Evolutionary conservation across 2,888 invertebrate genomes (phyloP).

Genomic region (Baronia brevicornis): DNA sequence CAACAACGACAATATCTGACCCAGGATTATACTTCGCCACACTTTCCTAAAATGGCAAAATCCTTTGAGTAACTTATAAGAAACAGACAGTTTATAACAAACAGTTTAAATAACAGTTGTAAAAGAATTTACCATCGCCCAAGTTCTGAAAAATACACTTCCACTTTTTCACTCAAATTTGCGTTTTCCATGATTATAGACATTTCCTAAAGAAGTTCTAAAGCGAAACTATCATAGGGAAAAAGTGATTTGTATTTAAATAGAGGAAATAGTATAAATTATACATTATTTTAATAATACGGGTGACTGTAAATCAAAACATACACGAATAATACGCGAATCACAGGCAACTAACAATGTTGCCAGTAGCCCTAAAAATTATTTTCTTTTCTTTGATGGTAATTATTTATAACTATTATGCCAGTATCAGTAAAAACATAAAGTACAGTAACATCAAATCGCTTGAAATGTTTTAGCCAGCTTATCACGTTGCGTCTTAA

Average conservation of each 20-base stretch:
- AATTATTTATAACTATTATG: too few species aligned
- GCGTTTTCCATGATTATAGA: slow-evolving; percentile 46
- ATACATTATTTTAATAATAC: slow-evolving; percentile 26
- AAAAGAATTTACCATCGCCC: slow-evolving; percentile 77
- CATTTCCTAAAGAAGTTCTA: slow-evolving; percentile 18
- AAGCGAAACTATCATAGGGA: slow-evolving; percentile 20
- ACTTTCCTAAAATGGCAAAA: slow-evolving; percentile 73
- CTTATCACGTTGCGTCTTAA: too few species aligned
- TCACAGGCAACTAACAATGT: too few species aligned
- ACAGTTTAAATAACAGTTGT: slow-evolving; percentile 16
- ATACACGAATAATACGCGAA: too few species aligned
- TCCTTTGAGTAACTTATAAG: slow-evolving; percentile 6
- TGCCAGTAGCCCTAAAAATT: too few species aligned
- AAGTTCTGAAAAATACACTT: slow-evolving; percentile 79
- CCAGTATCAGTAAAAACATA: too few species aligned
- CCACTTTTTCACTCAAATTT: slow-evolving; percentile 80
- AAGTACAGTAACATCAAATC: too few species aligned
- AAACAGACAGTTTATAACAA: slow-evolving; percentile 11
- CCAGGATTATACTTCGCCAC: slow-evolving; percentile 83
- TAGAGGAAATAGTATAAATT: slow-evolving; percentile 19
- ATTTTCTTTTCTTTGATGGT: too few species aligned
- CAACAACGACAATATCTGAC: slow-evolving; percentile 84
- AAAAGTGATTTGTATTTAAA: slow-evolving; percentile 21
- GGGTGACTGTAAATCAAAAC: slow-evolving; percentile 27
- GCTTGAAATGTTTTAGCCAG: too few species aligned